phyloP scores from a whole-genome alignment of 2,888 invertebrate genomes.

The Brachypalpus laphriformis region DNA sequence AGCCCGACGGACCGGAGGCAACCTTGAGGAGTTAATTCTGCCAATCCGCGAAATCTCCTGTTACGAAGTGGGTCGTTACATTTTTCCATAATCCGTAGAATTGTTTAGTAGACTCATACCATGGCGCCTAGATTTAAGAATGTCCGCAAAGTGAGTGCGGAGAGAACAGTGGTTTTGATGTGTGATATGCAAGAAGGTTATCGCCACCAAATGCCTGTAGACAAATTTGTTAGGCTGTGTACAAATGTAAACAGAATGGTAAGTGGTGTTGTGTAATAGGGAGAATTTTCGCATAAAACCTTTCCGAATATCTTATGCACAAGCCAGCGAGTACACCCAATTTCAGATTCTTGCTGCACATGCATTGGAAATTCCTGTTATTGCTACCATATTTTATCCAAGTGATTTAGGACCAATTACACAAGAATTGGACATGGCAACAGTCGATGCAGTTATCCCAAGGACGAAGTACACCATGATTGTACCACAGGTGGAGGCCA shows the following conservation, averaged over 20 bases:
- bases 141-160: constrained; percentile 82
- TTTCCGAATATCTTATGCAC: background rate
- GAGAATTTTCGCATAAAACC: background rate
- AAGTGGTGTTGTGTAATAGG: constrained; percentile 71
- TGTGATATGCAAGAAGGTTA: constrained; percentile 95
- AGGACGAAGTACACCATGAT: constrained; percentile 92
- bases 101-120: too few species aligned
- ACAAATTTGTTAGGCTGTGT: constrained; percentile 89
- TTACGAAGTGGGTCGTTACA: too few species aligned
- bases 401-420: constrained; percentile 89
- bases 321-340: constrained; percentile 41
- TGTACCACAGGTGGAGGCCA: constrained; percentile 86
- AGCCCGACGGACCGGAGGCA: too few species aligned
- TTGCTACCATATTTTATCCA: constrained; percentile 89
- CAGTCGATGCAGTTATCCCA: constrained; percentile 85
- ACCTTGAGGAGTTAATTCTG: too few species aligned
- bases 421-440: constrained; percentile 87
- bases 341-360: constrained; percentile 87
- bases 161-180: constrained; percentile 88
- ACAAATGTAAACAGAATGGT: constrained; percentile 88
- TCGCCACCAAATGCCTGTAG: constrained; percentile 87
- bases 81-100: background rate
- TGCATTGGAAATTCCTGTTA: constrained; percentile 86
- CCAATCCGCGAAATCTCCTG: too few species aligned
- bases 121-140: too few species aligned